Base-by-base conservation (phyloP, 1,140 invertebrate species). In the Zaprionus ghesquierei region DNA sequence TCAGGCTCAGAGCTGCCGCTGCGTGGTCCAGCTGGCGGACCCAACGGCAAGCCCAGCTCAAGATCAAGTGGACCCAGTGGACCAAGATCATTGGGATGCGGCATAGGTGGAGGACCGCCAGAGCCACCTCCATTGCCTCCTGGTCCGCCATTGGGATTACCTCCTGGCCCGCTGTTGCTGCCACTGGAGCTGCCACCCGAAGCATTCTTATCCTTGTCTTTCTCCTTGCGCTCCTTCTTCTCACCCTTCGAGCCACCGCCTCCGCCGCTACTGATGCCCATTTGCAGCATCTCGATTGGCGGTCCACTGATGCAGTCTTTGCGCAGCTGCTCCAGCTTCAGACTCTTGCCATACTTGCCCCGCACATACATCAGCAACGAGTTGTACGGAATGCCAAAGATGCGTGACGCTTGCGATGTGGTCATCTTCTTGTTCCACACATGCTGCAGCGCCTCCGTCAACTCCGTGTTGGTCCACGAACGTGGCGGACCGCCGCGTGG, bases 361-460 rank as follows among this genome's bases (percentile, higher is more conserved):
- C 97, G 93, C 5, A 98, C 97, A 92, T 98, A 98, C 97, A 97
- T 97, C 13, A 98, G 93, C 1, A 98, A 92, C 20, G 96, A 97
- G 92, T 98, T 98, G 94, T 98, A 98, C 1, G 97, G 97, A 54
- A 98, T 98, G 5, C 97, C 97, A 90, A 97, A 98, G 79, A 97
- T 96, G 46, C 97, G 93, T 13, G 96, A 97, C 1, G 97, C 97
- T 92, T 98, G 97, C 69, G 96, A 97, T 1, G 97, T 98, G n/a
- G 97, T 98, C 96, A 98, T 97, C 87, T 97, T 97, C 86, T 97
- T 97, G 91, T 97, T 97, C 97, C 97, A 98, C 1, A 98, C 97
- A 91, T 97, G 96, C 80, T 97, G 96, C 13, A 98, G 93, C 0
- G 97, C 97, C 92, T 97, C 96, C 12, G 97, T 97, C 10, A 98